Evolutionary conservation across 2,797 vertebrate species (phyloP).

Genomic region (Pogonophryne albipinna): DNA sequence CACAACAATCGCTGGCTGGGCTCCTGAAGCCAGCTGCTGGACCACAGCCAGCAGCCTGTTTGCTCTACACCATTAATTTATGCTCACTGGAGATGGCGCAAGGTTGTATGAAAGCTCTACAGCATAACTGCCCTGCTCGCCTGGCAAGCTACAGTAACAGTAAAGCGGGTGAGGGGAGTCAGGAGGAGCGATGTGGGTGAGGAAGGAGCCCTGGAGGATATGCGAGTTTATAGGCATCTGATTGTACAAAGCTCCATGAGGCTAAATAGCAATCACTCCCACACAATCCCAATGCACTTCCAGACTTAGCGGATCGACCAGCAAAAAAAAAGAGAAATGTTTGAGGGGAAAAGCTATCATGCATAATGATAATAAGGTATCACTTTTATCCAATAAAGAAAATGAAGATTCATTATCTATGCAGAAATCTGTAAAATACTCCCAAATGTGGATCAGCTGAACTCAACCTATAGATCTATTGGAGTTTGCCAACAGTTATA

Average conservation of each 20-base stretch:
- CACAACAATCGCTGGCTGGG: slow-evolving; percentile 90
- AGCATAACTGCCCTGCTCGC: slow-evolving; percentile 84
- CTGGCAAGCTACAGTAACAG: slow-evolving; percentile 88
- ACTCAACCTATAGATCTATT: slow-evolving; percentile 41
- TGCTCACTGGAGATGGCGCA: slow-evolving; percentile 93
- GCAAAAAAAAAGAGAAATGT: slow-evolving; percentile 36
- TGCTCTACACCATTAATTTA: slow-evolving; percentile 95
- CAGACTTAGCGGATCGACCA: slow-evolving; percentile 68
- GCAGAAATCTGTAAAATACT: slow-evolving; percentile 43
- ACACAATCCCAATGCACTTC: slow-evolving; percentile 83
- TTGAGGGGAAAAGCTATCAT: slow-evolving; percentile 57
- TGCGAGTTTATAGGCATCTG: slow-evolving; percentile 80
- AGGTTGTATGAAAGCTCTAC: slow-evolving; percentile 91
- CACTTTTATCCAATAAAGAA: slow-evolving; percentile 61
- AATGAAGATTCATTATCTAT: slow-evolving; percentile 39
- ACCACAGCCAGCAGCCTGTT: slow-evolving; percentile 89
- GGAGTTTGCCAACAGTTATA: slow-evolving; percentile 56
- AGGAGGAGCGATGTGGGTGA: slow-evolving; percentile 60
- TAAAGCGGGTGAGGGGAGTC: slow-evolving; percentile 73
- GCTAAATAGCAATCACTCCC: slow-evolving; percentile 89
- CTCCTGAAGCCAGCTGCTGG: slow-evolving; percentile 86
- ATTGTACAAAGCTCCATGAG: slow-evolving; percentile 85
- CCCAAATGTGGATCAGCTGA: slow-evolving; percentile 21
- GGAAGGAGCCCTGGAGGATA: slow-evolving; percentile 85
- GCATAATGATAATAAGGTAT: slow-evolving; percentile 63